Evolutionary conservation across 2,797 vertebrate genomes (phyloP).

Genomic region (Allobates femoralis): DNA sequence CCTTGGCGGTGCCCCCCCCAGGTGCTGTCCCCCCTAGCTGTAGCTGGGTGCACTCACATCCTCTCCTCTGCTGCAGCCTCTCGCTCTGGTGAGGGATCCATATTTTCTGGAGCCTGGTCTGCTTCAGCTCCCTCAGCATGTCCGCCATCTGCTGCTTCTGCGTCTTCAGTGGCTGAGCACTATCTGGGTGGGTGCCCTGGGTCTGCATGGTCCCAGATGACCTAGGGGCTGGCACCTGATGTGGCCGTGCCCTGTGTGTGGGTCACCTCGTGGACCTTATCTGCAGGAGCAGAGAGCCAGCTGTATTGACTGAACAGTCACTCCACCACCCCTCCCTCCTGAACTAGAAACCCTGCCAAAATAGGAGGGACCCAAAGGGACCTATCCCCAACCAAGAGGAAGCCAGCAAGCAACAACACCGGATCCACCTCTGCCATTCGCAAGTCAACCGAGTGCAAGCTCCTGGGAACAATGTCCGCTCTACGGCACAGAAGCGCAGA

Average conservation of each 20-base stretch:
- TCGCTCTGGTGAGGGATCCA: conserved; percentile 83
- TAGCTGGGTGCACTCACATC: conserved; percentile 80
- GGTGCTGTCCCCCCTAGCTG: too few relatives aligned
- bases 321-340: conserved; percentile 16
- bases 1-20: too few relatives aligned
- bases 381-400: background rate
- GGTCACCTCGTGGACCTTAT: conserved; percentile 36
- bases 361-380: conserved; percentile 26
- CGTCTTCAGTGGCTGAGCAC: background rate
- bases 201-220: conserved; percentile 37
- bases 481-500: background rate
- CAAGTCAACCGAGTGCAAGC: conserved; percentile 18
- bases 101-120: conserved; percentile 85
- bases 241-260: conserved; percentile 42
- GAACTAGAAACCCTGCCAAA: conserved; percentile 17
- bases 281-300: conserved; percentile 4
- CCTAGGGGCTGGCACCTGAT: conserved; percentile 51
- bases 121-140: conserved; percentile 75
- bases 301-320: background rate
- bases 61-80: conserved; percentile 77
- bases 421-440: too few relatives aligned
- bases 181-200: background rate
- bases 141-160: conserved; percentile 73
- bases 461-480: background rate
- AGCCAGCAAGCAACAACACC: background rate